phyloP scores from a whole-genome alignment of 2,797 vertebrate species.

The Cirrhinus mrigala region DNA sequence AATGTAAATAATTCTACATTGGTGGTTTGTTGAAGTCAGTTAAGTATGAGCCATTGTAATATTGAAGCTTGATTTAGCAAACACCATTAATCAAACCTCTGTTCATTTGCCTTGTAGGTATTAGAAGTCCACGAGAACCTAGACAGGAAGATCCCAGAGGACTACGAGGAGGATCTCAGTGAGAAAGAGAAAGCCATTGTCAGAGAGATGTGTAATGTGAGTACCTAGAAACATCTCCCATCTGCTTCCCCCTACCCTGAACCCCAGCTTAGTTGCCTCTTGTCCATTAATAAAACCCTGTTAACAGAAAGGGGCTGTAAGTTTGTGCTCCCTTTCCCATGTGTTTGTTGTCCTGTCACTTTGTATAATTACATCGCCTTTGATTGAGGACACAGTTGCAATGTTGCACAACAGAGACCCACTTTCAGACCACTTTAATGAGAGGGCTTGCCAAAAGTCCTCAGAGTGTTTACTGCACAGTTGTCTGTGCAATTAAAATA shows the following conservation, averaged over 20 bases:
- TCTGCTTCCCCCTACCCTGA: background rate
- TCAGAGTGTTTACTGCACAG: constrained; percentile 49
- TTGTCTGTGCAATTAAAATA: constrained; percentile 67
- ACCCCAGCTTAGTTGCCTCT: constrained; percentile 15
- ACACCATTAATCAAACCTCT: background rate
- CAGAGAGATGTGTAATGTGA: constrained; percentile 95
- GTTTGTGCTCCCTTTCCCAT: constrained; percentile 17
- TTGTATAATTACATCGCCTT: constrained; percentile 44
- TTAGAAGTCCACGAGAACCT: constrained; percentile 90
- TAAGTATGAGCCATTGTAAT: background rate
- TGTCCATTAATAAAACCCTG: constrained; percentile 15
- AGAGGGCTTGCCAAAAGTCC: constrained; percentile 44
- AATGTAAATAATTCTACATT: background rate
- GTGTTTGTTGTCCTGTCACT: constrained; percentile 55
- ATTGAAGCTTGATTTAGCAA: constrained; percentile 1
- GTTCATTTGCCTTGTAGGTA: constrained; percentile 73
- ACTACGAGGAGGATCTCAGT: constrained; percentile 89
- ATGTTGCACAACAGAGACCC: constrained; percentile 47
- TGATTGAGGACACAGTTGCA: constrained; percentile 52
- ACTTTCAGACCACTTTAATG: constrained; percentile 59
- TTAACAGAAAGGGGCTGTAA: constrained; percentile 16
- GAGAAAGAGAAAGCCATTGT: constrained; percentile 96
- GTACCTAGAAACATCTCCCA: constrained; percentile 52
- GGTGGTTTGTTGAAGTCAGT: constrained; percentile 4
- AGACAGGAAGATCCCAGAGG: constrained; percentile 86